phyloP scores from a whole-genome alignment of 92 coral and sea anemone genomes.

The Pocillopora grandis region DNA sequence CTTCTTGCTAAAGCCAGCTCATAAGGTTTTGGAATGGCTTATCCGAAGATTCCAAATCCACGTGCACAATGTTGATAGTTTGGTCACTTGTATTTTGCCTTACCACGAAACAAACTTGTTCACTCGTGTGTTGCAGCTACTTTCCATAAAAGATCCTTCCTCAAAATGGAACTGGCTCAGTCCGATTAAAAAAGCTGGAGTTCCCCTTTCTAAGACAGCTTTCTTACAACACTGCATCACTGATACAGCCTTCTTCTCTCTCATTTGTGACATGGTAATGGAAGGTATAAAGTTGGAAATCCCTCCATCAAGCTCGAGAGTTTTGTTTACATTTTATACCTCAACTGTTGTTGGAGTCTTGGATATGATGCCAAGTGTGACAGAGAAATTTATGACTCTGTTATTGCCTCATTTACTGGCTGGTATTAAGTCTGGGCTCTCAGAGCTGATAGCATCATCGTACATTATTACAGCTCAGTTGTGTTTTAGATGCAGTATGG shows the following conservation, averaged over 20 bases:
- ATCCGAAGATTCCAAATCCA: slow-evolving; percentile 90
- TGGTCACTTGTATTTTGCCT: slow-evolving; percentile 81
- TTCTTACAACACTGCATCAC: slow-evolving; percentile 82
- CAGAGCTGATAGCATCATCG: slow-evolving; percentile 81
- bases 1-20: slow-evolving; percentile 93
- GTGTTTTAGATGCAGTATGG: slow-evolving; percentile 77
- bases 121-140: slow-evolving; percentile 84
- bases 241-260: slow-evolving; percentile 66
- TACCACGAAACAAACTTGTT: slow-evolving; percentile 95
- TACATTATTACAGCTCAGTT: slow-evolving; percentile 95
- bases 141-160: slow-evolving; percentile 67
- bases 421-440: slow-evolving; percentile 72
- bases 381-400: slow-evolving; percentile 72
- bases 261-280: slow-evolving; percentile 78
- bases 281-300: slow-evolving; percentile 53
- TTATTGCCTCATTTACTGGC: slow-evolving; percentile 70
- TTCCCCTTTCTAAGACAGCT: slow-evolving; percentile 84
- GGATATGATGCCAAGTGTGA: slow-evolving; percentile 71
- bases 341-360: slow-evolving; percentile 86
- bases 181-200: slow-evolving; percentile 83
- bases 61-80: slow-evolving; percentile 70
- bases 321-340: slow-evolving; percentile 88
- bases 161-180: slow-evolving; percentile 90
- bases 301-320: slow-evolving; percentile 67
- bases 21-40: slow-evolving; percentile 92